These are phyloP conservation scores for Brachystomella parvula DNA, from an alignment of 1,140 invertebrate species.

Conservation along the genomic window DNA sequence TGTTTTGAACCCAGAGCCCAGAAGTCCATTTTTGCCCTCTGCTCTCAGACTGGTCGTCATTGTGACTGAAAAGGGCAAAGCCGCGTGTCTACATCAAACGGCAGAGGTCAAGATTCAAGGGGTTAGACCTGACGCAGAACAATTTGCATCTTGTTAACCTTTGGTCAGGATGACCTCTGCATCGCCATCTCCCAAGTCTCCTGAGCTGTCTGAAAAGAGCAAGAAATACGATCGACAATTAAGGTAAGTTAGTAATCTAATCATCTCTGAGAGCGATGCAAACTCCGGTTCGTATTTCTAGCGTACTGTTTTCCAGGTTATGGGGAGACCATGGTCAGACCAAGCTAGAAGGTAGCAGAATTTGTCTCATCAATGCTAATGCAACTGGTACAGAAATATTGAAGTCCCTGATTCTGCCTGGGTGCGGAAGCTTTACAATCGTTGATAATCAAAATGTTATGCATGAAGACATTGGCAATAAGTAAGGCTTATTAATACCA, in stretches of 20 bases:
- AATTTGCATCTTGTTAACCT: no score
- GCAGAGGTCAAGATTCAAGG: no score
- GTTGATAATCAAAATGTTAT: slow-evolving; percentile 79
- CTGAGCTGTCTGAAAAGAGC: slow-evolving; percentile 67
- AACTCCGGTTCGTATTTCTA: background rate
- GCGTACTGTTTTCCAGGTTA: slow-evolving; percentile 51
- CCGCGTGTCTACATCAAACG: no score
- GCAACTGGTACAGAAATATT: slow-evolving; percentile 89
- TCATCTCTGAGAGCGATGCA: slow-evolving; percentile 1
- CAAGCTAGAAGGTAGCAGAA: slow-evolving; percentile 72
- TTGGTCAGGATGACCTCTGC: slow-evolving; percentile 46
- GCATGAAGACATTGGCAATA: slow-evolving; percentile 85
- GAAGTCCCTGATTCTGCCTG: slow-evolving; percentile 88
- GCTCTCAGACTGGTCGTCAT: no score
- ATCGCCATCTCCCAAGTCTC: slow-evolving; percentile 67
- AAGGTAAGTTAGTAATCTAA: slow-evolving; percentile 48
- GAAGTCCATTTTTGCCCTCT: no score
- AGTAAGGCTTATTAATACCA: slow-evolving; percentile 52
- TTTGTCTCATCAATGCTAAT: slow-evolving; percentile 91
- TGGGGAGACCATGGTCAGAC: slow-evolving; percentile 97
- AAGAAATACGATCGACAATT: slow-evolving; percentile 83
- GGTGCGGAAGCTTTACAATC: slow-evolving; percentile 92
- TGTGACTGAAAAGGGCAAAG: no score
- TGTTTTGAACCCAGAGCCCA: no score
- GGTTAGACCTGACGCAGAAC: no score